These are phyloP conservation scores for Catostomus latipinnis DNA, from an alignment of 2,797 vertebrate species.

Conservation along the genomic window DNA sequence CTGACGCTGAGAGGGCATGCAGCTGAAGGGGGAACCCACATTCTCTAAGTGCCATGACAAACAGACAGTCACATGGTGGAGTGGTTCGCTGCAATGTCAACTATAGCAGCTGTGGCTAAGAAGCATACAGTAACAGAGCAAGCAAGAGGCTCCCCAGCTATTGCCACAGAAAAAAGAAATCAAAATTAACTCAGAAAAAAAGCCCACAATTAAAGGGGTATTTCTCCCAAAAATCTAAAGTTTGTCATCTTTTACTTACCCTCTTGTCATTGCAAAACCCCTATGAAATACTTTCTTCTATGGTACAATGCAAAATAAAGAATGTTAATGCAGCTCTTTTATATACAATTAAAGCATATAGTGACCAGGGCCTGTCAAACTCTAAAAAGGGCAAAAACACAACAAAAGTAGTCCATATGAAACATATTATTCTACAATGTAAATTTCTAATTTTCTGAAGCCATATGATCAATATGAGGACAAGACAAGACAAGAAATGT, in stretches of 20 bases:
- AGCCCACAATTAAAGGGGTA: slow-evolving; percentile 20
- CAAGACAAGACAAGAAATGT: too few relatives aligned
- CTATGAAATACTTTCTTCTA: too few relatives aligned
- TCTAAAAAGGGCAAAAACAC: too few relatives aligned
- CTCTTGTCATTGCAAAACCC: not conserved
- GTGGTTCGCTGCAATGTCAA: slow-evolving; percentile 56
- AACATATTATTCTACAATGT: too few relatives aligned
- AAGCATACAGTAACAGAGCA: slow-evolving; percentile 86
- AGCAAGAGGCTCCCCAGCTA: slow-evolving; percentile 71
- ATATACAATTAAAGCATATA: too few relatives aligned
- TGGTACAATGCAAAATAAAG: too few relatives aligned
- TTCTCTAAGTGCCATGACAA: slow-evolving; percentile 82
- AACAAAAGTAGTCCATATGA: too few relatives aligned
- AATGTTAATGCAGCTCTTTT: too few relatives aligned
- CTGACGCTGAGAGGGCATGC: slow-evolving; percentile 76
- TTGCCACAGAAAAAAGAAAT: slow-evolving; percentile 38
- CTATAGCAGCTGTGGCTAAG: slow-evolving; percentile 73
- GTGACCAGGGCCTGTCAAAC: too few relatives aligned
- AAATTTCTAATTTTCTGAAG: too few relatives aligned
- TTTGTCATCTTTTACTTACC: not conserved
- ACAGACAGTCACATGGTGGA: slow-evolving; percentile 72
- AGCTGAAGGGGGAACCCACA: slow-evolving; percentile 75
- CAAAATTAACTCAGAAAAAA: slow-evolving; percentile 40
- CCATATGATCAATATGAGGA: too few relatives aligned
- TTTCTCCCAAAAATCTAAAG: slow-evolving; percentile 31